Conservation (phyloP, 1,140 invertebrate species). For the Rhopalosiphum padi region DNA sequence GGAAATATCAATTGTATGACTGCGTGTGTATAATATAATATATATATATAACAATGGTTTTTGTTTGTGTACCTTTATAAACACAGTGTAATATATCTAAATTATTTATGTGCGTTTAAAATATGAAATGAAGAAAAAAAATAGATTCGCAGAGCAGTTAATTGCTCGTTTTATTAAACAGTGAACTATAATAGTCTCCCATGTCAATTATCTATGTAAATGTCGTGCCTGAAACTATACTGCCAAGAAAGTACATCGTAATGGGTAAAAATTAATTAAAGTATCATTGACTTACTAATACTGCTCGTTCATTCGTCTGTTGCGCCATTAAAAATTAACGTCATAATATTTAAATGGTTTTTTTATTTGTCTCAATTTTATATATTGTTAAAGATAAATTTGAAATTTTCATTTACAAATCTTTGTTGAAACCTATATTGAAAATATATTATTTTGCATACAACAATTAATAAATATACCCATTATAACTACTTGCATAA, state of each 20-base stretch:
- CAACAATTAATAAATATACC: neutral
- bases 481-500: neutral
- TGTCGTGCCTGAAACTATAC: neutral
- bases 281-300: neutral
- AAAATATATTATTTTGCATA: neutral
- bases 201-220: neutral
- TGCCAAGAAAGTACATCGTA: neutral
- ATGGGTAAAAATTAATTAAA: neutral
- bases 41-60: neutral
- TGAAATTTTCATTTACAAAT: neutral
- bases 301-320: neutral
- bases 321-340: neutral
- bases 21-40: neutral
- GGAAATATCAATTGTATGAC: slow-evolving; percentile 34
- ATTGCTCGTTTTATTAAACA: neutral
- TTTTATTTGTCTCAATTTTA: neutral
- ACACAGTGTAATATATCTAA: neutral
- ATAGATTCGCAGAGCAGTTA: neutral
- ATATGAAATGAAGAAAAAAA: neutral
- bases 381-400: neutral
- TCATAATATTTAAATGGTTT: neutral
- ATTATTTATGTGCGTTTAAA: neutral
- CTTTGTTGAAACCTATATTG: neutral
- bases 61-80: neutral
- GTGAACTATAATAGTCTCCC: neutral